Percentiles rank a stretch among this genome's conserved stretches.
Evolutionary conservation across 2,113 vertebrate species (phyloP).

Genomic region (Centropus bengalensis): DNA sequence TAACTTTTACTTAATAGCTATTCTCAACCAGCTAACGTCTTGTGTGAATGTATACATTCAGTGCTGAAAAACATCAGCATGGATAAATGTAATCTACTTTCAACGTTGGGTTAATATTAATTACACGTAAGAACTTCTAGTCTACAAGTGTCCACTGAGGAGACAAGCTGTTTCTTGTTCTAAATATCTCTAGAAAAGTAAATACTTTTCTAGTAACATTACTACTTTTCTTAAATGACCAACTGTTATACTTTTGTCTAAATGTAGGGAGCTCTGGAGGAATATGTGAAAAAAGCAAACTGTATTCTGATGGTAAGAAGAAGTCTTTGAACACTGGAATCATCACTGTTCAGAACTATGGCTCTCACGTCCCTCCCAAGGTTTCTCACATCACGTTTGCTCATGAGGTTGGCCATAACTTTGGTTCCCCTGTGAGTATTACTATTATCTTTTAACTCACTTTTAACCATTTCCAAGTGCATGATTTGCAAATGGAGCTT

Average conservation of each 20-base stretch:
- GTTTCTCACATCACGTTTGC: conserved; percentile 99
- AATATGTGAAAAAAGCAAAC: conserved; percentile 94
- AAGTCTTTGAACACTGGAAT: conserved; percentile 99
- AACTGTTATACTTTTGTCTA: not conserved
- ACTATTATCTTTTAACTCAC: not conserved
- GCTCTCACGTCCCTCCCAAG: conserved; percentile 96
- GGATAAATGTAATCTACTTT: not conserved
- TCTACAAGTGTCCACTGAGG: not conserved
- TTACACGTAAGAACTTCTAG: not conserved
- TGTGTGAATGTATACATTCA: not conserved
- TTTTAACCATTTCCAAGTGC: not conserved
- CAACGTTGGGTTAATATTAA: not conserved
- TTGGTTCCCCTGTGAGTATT: conserved; percentile 95
- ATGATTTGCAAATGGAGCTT: not conserved
- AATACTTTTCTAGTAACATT: too few relatives aligned
- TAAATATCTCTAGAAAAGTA: not conserved
- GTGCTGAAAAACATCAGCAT: not conserved
- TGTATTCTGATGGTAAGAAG: conserved; percentile 93
- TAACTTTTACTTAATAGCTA: not conserved
- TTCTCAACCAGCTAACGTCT: not conserved
- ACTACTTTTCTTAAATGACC: not conserved
- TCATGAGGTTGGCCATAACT: conserved; percentile 98
- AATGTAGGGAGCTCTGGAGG: conserved; percentile 93
- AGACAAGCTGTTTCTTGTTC: not conserved
- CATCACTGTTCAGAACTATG: conserved; percentile 98